These are phyloP conservation scores for Epizoanthus stellaris DNA, from an alignment of 92 coral and sea anemone genomes.

Conservation along the genomic window DNA sequence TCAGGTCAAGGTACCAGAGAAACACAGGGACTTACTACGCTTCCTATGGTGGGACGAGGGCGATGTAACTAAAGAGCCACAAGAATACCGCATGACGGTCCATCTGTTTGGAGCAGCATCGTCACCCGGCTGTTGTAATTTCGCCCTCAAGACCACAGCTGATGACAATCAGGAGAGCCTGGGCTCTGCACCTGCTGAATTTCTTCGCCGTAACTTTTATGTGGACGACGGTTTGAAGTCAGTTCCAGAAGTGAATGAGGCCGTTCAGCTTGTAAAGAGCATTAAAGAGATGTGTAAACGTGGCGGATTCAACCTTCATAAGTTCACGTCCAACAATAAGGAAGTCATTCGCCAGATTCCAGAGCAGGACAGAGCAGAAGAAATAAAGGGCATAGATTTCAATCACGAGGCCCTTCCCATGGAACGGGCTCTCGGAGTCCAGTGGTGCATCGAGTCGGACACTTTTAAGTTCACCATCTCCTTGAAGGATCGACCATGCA, in stretches of 20 bases:
- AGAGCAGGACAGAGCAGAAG: conserved; percentile 10
- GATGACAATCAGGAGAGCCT: conserved; percentile 43
- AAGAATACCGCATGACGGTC: conserved; percentile 51
- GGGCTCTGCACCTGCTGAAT: conserved; percentile 37
- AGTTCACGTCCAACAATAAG: conserved; percentile 15
- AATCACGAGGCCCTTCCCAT: conserved; percentile 40
- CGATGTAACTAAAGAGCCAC: conserved; percentile 37
- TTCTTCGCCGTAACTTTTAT: conserved; percentile 58
- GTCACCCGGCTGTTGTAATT: conserved; percentile 67
- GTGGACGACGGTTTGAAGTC: conserved; percentile 63
- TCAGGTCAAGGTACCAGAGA: conserved; percentile 55
- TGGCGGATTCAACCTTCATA: conserved; percentile 49
- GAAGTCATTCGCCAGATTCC: conserved; percentile 30
- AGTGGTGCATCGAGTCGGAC: no score
- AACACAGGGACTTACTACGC: conserved; percentile 56
- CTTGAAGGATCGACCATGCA: no score
- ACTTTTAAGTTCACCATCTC: no score
- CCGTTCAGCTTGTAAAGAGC: neutral
- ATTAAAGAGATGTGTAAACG: conserved; percentile 6
- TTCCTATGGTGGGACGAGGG: conserved; percentile 68
- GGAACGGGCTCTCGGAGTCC: conserved; percentile 19
- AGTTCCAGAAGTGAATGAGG: conserved; percentile 26
- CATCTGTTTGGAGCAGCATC: conserved; percentile 70
- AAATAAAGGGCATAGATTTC: conserved; percentile 14
- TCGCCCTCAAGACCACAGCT: conserved; percentile 55